These are phyloP conservation scores for Limosa lapponica DNA, from an alignment of 2,797 vertebrate genomes.

Conservation along the genomic window DNA sequence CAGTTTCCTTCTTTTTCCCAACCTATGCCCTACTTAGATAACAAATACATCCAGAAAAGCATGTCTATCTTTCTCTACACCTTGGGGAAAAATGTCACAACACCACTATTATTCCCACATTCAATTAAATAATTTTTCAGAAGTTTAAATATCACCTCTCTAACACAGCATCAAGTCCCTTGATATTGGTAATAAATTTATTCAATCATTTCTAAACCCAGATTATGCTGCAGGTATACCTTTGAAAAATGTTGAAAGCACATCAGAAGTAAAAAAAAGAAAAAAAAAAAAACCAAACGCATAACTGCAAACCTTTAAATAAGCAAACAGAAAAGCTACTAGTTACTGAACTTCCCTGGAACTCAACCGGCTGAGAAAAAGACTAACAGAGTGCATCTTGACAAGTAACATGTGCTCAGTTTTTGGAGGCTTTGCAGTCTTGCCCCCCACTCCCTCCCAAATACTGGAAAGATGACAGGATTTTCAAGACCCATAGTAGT, in stretches of 20 bases:
- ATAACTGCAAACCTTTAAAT: neutral
- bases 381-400: neutral
- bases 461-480: neutral
- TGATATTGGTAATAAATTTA: neutral
- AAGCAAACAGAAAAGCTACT: neutral
- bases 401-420: neutral
- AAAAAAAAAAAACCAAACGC: too few relatives aligned
- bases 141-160: neutral
- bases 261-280: neutral
- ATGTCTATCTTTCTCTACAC: neutral
- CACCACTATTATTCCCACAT: neutral
- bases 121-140: neutral
- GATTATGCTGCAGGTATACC: neutral
- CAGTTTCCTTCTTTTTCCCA: accelerated
- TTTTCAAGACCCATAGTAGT: neutral
- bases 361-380: neutral
- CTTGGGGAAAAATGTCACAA: neutral
- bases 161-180: neutral
- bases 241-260: neutral
- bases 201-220: neutral
- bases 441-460: accelerated
- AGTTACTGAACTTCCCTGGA: neutral
- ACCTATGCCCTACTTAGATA: neutral
- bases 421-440: neutral
- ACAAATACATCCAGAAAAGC: neutral